Base-by-base conservation (phyloP, 2,113 vertebrate genomes). In the Lagopus leucura region DNA sequence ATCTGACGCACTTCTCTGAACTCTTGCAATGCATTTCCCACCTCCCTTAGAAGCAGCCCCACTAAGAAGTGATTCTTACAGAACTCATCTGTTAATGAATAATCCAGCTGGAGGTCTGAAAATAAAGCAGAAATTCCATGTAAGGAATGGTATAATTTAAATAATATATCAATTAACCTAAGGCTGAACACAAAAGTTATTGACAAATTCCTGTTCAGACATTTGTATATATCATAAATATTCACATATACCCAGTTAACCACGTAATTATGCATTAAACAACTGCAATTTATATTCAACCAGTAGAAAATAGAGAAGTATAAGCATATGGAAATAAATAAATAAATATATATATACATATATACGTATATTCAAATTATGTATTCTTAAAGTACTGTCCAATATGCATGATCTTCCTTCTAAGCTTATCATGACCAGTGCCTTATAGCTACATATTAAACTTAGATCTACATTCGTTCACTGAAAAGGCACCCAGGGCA, bases 51-150 rank as follows among this genome's bases (percentile, higher is more conserved):
- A 40, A 99, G 97, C 75, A 99, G 97, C 10, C 99, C 99, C 47
- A 99, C 99, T 97, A 99, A 96, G 97, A 99, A 99, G 97, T 99
- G 99, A 97, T 99, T 99, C 95, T 98, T 99, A 95, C 99, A 99
- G 98, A 99, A 99, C 88, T 99, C 99, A 54, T 99, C 99, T 0
- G 99, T 99, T 92, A 99, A 95, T 7, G 99, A 98, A 91, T 99
- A 99, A 96, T 99, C 99, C 92, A 99, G 97, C 88, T 99, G 99
- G 58, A 99, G 98, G 91, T 99, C 99, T 99, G 97, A 66, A 96
- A 97, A 36, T 69, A 92, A 92, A 94, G 74, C 20, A 94, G 19
- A 91, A 94, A 55, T 32, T 54, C 36, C 32, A 4, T 8, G 13
- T 92, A 75, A 94, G 66, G 65, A 64, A 92, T 8, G 6, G 38